A percentile compares a stretch with the other conserved stretches of the same genome.
Evolutionary conservation across 1,140 invertebrate genomes (phyloP).

Genomic region (Elymnias hypermnestra): DNA sequence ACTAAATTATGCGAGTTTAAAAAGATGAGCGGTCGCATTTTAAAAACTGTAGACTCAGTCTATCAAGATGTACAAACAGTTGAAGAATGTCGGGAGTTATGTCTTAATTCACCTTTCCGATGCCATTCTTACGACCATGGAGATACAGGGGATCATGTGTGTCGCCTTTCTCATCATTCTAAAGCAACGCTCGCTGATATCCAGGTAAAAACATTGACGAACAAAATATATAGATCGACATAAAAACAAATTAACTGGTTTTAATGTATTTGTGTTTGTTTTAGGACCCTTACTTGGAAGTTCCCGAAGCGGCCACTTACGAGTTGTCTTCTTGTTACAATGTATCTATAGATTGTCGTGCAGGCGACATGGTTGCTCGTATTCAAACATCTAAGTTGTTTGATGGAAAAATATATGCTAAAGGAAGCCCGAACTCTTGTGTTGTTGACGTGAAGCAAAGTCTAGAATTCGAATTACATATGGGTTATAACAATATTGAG

Average conservation of each 20-base stretch:
- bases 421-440: constrained; percentile 93
- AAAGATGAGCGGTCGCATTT: constrained; percentile 88
- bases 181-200: constrained; percentile 91
- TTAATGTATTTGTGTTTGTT: no score
- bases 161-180: constrained; percentile 93
- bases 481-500: constrained; percentile 94
- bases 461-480: constrained; percentile 90
- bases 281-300: constrained; percentile 91
- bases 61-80: constrained; percentile 91
- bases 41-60: constrained; percentile 96
- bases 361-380: constrained; percentile 93
- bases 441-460: constrained; percentile 90
- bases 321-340: constrained; percentile 96
- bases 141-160: constrained; percentile 94
- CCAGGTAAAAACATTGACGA: constrained; percentile 76
- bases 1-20: constrained; percentile 95
- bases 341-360: constrained; percentile 93
- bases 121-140: constrained; percentile 96
- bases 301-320: constrained; percentile 92
- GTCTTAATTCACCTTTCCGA: constrained; percentile 89
- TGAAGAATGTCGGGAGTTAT: constrained; percentile 91
- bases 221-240: no score
- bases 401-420: constrained; percentile 95
- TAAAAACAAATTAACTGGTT: no score
- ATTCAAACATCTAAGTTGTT: constrained; percentile 95